Conservation (phyloP, 1,140 invertebrate genomes). For the Lethrus apterus region DNA sequence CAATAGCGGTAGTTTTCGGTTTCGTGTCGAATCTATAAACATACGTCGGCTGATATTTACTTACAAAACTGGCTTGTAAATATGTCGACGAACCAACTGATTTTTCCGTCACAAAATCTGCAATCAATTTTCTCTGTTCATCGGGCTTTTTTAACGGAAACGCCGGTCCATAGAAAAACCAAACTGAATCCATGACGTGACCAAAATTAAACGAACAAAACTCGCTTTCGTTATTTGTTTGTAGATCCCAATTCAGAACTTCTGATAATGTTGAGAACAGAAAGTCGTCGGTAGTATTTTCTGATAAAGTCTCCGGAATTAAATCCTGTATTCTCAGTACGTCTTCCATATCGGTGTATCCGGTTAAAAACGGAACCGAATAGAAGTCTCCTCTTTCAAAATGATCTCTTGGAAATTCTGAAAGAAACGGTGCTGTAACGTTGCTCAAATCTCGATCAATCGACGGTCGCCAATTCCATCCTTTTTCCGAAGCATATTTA, state of each 20-base stretch:
- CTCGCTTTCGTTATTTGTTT: slow-evolving; percentile 48
- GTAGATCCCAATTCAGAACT: slow-evolving; percentile 50
- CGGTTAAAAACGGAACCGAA: slow-evolving; percentile 62
- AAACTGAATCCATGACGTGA: slow-evolving; percentile 61
- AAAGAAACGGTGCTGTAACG: slow-evolving; percentile 53
- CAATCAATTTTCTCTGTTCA: slow-evolving; percentile 50
- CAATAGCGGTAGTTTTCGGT: slow-evolving; percentile 53
- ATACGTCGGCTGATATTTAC: slow-evolving; percentile 51
- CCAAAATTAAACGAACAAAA: slow-evolving; percentile 58
- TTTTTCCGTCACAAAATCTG: slow-evolving; percentile 65
- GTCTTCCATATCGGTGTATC: slow-evolving; percentile 73
- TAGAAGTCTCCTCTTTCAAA: slow-evolving; percentile 51
- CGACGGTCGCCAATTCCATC: slow-evolving; percentile 62
- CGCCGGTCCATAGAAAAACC: slow-evolving; percentile 62
- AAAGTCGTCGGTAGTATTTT: slow-evolving; percentile 49
- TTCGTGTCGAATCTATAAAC: slow-evolving; percentile 71
- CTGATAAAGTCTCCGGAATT: slow-evolving; percentile 48
- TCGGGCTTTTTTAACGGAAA: slow-evolving; percentile 49
- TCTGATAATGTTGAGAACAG: slow-evolving; percentile 52
- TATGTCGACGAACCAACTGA: slow-evolving; percentile 62
- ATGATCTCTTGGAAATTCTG: slow-evolving; percentile 53
- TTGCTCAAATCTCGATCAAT: slow-evolving; percentile 64
- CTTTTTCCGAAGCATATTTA: slow-evolving; percentile 51
- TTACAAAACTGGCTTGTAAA: slow-evolving; percentile 54
- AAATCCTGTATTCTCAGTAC: slow-evolving; percentile 51